Base-by-base conservation (phyloP, 2,888 invertebrate species). In the Odontothrips loti region DNA sequence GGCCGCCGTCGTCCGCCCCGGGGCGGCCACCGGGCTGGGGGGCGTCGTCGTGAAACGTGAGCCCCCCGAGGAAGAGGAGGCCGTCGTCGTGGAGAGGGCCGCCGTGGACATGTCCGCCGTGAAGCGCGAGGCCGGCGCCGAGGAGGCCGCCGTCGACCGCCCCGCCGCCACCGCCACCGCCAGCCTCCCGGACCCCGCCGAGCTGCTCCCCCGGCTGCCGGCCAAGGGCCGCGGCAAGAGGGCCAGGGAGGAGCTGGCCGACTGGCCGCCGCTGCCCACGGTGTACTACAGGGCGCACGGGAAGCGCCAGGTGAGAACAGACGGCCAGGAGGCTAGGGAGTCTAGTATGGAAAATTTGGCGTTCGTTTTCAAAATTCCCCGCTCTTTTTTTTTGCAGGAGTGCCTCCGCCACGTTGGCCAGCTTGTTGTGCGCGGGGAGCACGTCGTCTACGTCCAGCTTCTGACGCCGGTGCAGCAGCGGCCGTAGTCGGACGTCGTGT, bases 361-460 rank as follows among this genome's bases (percentile, higher is more conserved):
- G 20, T 88, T 88, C 23, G 90, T 92, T 82, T 90, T 89, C 81
- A 89, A 91, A 82, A 85, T 90, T 43, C 34, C 34, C 34, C 3
- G 34, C 1, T 90, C 91, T 80, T 89, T 91, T 79, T 92, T 92
- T 82, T 86, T 90, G 80, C 92, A 93, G 86, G 90, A 92, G 86
- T 92, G 94, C 87, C 90, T 90, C 63, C 89, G 95, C 75, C 89
- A 91, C 84, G 87, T 94, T 27, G 89, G 91, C 0, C 93, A 94
- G 87, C 85, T 95, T 85, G 85, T 95, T 87, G 87, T 95, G 81
- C 90, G 95, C 79, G 95, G 95, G 0, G 95, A 95, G 85, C 94
- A 95, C 85, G 89, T 95, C 75, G 93, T 91, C 48, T 85, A 92
- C 80, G 88, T 93, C 63, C 82, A 83, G 47, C 78, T 83, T 12